phyloP scores from a whole-genome alignment of 2,113 vertebrate genomes.

The Dunckerocampus dactyliophorus region DNA sequence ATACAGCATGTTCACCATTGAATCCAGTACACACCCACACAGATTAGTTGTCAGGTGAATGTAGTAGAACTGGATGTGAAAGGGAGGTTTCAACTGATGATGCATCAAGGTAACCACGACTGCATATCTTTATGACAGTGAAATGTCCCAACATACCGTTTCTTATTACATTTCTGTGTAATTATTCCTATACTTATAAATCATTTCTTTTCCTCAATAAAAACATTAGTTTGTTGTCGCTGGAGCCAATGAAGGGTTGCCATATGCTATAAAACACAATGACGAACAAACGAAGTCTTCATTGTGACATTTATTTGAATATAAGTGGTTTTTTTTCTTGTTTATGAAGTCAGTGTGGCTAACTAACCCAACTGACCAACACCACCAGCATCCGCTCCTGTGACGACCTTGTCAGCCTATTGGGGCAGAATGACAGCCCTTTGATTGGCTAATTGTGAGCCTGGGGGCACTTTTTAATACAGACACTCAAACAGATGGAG shows the following conservation, averaged over 20 bases:
- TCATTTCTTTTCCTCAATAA: too few relatives aligned
- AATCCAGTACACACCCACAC: too few relatives aligned
- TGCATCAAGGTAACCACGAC: too few relatives aligned
- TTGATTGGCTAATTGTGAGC: conserved; percentile 68
- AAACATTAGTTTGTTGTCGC: too few relatives aligned
- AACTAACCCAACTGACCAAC: neutral
- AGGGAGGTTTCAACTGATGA: too few relatives aligned
- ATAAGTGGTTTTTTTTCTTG: neutral
- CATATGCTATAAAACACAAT: conserved; percentile 1
- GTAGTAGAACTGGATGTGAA: too few relatives aligned
- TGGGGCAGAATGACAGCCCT: conserved; percentile 64
- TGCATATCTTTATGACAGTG: too few relatives aligned
- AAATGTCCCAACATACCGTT: too few relatives aligned
- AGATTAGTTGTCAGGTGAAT: too few relatives aligned
- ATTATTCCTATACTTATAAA: too few relatives aligned
- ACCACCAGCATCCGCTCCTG: conserved; percentile 17
- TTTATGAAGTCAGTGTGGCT: conserved; percentile 22
- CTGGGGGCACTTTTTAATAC: conserved; percentile 58
- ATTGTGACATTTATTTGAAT: neutral
- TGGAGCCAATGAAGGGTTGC: neutral
- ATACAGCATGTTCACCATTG: too few relatives aligned
- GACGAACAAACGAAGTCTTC: neutral
- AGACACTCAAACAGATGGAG: conserved; percentile 42
- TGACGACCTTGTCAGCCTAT: conserved; percentile 68
- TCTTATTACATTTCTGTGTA: too few relatives aligned